A percentile compares a stretch with the other conserved stretches of the same genome.
These are phyloP conservation scores for Cyanistes caeruleus DNA, from an alignment of 2,113 vertebrate species.

Conservation along the genomic window DNA sequence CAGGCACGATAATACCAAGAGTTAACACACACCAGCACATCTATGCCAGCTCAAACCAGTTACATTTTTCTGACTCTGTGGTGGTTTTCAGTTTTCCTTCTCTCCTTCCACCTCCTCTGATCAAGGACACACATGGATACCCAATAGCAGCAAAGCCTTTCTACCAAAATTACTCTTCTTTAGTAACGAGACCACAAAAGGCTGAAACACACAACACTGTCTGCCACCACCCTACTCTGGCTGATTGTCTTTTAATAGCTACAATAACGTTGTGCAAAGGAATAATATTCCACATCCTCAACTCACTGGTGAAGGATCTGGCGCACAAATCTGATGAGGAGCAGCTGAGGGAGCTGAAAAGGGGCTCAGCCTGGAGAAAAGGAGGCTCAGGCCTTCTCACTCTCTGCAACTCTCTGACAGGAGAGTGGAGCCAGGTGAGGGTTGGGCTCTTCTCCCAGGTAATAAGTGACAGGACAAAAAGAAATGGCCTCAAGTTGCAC, in stretches of 20 bases:
- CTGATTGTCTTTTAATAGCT: slow-evolving; percentile 75
- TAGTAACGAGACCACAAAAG: slow-evolving; percentile 69
- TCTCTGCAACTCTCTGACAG: neutral
- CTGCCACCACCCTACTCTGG: slow-evolving; percentile 54
- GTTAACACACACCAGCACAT: slow-evolving; percentile 21
- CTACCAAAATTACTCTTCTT: slow-evolving; percentile 62
- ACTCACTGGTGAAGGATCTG: neutral
- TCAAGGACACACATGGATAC: slow-evolving; percentile 57
- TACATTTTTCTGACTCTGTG: slow-evolving; percentile 52
- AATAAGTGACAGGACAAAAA: neutral
- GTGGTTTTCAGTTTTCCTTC: slow-evolving; percentile 37
- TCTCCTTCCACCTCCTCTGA: slow-evolving; percentile 33
- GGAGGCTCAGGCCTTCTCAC: neutral
- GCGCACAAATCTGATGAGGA: neutral
- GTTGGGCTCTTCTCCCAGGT: neutral
- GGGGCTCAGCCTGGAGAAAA: neutral
- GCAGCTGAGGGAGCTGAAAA: neutral
- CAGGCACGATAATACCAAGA: slow-evolving; percentile 53
- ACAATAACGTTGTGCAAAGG: slow-evolving; percentile 69
- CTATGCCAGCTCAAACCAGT: slow-evolving; percentile 35
- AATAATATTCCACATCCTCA: slow-evolving; percentile 71
- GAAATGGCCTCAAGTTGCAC: neutral
- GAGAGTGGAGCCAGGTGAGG: neutral
- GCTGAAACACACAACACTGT: slow-evolving; percentile 62
- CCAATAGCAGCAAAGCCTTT: slow-evolving; percentile 59